A percentile compares a stretch with the other conserved stretches of the same genome.
Evolutionary conservation across 2,888 invertebrate genomes (phyloP).

Genomic region (Drosophila pseudotakahashii): DNA sequence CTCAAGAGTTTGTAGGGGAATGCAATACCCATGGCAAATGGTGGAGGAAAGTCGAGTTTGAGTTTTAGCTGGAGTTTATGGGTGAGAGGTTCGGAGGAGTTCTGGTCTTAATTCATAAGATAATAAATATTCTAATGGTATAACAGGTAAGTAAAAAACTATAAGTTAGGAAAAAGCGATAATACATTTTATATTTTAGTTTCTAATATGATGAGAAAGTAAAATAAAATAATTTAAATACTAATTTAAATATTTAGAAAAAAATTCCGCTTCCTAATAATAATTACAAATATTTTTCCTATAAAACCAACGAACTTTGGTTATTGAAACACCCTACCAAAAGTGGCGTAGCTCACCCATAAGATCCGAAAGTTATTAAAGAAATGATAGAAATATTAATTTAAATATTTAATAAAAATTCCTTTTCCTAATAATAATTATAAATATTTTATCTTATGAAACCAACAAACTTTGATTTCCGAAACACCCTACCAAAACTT

Average conservation of each 20-base stretch:
- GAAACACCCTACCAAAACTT: neutral
- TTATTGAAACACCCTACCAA: neutral
- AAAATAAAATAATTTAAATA: too few relatives aligned
- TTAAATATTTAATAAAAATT: too few relatives aligned
- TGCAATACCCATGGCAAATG: neutral
- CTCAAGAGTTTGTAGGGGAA: slow-evolving; percentile 19
- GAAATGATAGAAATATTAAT: too few relatives aligned
- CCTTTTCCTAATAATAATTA: neutral
- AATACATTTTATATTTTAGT: neutral
- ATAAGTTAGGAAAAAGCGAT: neutral
- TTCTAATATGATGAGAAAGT: too few relatives aligned
- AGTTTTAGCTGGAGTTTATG: slow-evolving; percentile 5
- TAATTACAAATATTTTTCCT: neutral
- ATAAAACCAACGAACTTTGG: too few relatives aligned
- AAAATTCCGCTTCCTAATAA: too few relatives aligned
- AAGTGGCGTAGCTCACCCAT: slow-evolving; percentile 38
- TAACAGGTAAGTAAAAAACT: neutral
- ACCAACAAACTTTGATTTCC: neutral
- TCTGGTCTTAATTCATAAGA: slow-evolving; percentile 9
- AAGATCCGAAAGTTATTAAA: slow-evolving; percentile 62
- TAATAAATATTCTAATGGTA: slow-evolving; percentile 4
- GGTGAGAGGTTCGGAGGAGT: slow-evolving; percentile 5
- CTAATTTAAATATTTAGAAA: neutral
- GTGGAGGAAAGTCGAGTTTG: slow-evolving; percentile 8
- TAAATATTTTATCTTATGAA: neutral